Evolutionary conservation across 2,113 vertebrate genomes (phyloP).

Genomic region (Bostrychus sinensis): DNA sequence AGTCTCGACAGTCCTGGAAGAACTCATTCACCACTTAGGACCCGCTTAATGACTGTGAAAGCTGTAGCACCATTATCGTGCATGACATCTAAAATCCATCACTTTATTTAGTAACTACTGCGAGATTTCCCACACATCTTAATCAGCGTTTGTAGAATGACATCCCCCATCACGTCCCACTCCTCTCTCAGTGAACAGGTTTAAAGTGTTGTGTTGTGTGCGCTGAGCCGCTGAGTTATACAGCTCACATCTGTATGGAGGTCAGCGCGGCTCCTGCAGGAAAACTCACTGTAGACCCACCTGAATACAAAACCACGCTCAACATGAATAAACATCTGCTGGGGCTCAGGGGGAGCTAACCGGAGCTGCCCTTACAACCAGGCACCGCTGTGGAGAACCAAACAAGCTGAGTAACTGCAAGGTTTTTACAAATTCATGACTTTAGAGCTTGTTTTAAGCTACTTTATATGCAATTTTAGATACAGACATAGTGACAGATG

Average conservation of each 20-base stretch:
- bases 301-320: slow-evolving; percentile 4
- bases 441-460: background rate
- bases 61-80: too few relatives aligned
- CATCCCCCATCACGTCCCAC: background rate
- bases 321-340: slow-evolving; percentile 14
- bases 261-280: background rate
- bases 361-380: background rate
- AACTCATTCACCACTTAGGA: too few relatives aligned
- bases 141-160: background rate
- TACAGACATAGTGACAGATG: background rate
- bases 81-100: too few relatives aligned
- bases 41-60: too few relatives aligned
- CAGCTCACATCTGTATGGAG: slow-evolving; percentile 9
- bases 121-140: too few relatives aligned
- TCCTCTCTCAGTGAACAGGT: background rate
- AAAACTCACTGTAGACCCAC: background rate
- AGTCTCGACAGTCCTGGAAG: too few relatives aligned
- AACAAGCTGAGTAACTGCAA: background rate
- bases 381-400: background rate
- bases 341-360: slow-evolving; percentile 1
- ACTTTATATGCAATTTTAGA: background rate
- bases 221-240: background rate
- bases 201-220: background rate
- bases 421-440: slow-evolving; percentile 5
- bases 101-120: too few relatives aligned